Evolutionary conservation across 2,888 invertebrate genomes (phyloP).

Genomic region (Drosophila kokeensis): DNA sequence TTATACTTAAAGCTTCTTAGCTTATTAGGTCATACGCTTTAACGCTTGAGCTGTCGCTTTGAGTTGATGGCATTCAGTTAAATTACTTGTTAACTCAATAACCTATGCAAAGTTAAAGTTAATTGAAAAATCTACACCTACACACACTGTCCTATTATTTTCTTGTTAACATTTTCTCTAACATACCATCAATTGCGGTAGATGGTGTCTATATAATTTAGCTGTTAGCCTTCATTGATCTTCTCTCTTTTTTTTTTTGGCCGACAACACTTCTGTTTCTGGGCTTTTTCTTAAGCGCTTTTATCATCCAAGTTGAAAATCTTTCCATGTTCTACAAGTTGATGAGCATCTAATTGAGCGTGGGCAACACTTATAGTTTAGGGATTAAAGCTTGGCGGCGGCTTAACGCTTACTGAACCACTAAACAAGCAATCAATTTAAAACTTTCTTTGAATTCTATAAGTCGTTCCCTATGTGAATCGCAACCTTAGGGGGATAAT

Average conservation of each 20-base stretch:
- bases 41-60: neutral
- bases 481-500: conserved; percentile 36
- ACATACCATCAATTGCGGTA: neutral
- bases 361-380: neutral
- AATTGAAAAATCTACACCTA: neutral
- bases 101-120: neutral
- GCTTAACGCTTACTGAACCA: conserved; percentile 31
- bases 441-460: conserved; percentile 35
- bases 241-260: neutral
- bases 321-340: neutral
- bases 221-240: neutral
- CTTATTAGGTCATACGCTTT: conserved; percentile 1
- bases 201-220: neutral
- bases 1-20: conserved; percentile 8
- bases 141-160: neutral
- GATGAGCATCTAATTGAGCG: conserved; percentile 17
- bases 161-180: neutral
- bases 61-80: neutral
- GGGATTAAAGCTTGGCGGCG: conserved; percentile 26
- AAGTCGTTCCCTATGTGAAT: conserved; percentile 28
- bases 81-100: neutral
- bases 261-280: neutral
- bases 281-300: neutral
- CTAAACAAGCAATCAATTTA: conserved; percentile 47
- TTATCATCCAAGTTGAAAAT: neutral